Evolutionary conservation across 1,140 invertebrate genomes (phyloP).

Genomic region (Nasonia vitripennis): DNA sequence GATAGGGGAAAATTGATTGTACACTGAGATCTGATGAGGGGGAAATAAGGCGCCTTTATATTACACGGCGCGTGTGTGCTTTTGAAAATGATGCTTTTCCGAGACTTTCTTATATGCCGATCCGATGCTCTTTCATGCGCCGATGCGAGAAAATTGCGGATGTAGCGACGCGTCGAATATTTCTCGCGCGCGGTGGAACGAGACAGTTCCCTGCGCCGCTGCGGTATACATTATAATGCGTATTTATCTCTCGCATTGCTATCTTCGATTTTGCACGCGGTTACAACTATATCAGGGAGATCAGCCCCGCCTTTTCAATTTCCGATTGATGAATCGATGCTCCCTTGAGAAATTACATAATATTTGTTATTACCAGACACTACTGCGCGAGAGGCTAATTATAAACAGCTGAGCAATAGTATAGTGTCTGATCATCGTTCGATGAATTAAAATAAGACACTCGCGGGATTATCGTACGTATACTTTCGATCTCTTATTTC

Average conservation of each 20-base stretch:
- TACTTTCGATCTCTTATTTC: too few species aligned
- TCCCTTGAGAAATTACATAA: background rate
- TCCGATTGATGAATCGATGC: background rate
- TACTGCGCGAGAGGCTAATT: background rate
- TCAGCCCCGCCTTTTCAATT: background rate
- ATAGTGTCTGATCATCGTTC: background rate
- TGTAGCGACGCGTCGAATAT: background rate
- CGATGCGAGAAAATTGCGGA: background rate
- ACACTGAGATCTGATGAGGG: background rate
- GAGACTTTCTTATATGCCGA: background rate
- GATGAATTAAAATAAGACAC: background rate
- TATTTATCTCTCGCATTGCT: too few species aligned
- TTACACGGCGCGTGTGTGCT: background rate
- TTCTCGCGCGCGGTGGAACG: too few species aligned
- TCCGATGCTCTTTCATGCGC: background rate
- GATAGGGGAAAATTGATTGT: conserved; percentile 1
- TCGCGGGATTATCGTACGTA: too few species aligned
- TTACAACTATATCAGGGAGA: background rate
- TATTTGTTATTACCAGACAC: background rate
- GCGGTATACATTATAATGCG: too few species aligned
- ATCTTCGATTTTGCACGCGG: background rate
- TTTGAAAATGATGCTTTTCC: background rate
- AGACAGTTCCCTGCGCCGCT: too few species aligned
- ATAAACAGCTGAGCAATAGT: background rate
- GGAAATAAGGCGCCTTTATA: background rate